These are phyloP conservation scores for Macrophya annulata DNA, from an alignment of 2,888 invertebrate genomes.

Conservation along the genomic window DNA sequence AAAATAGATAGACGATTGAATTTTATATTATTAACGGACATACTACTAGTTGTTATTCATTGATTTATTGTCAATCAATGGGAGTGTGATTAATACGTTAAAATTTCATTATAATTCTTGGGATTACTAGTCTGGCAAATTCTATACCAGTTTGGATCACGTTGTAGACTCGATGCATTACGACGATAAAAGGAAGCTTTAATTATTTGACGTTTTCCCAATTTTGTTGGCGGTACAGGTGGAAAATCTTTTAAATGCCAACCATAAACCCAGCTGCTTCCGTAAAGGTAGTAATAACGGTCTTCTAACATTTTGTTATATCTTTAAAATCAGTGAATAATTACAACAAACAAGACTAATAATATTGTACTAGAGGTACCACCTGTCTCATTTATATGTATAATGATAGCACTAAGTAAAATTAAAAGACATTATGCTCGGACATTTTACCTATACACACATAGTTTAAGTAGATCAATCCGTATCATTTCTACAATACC, in stretches of 20 bases:
- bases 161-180: slow-evolving; percentile 68
- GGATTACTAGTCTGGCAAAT: slow-evolving; percentile 65
- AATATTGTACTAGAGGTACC: background rate
- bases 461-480: background rate
- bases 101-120: slow-evolving; percentile 68
- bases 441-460: background rate
- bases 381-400: background rate
- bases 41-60: background rate
- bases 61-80: background rate
- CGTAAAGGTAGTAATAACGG: slow-evolving; percentile 73
- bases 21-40: background rate
- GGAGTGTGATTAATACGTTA: slow-evolving; percentile 60
- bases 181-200: slow-evolving; percentile 69
- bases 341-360: background rate
- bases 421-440: background rate
- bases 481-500: slow-evolving; percentile 63
- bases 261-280: slow-evolving; percentile 73
- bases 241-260: slow-evolving; percentile 73
- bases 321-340: slow-evolving; percentile 57
- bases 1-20: background rate
- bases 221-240: slow-evolving; percentile 60
- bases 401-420: background rate
- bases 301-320: slow-evolving; percentile 71
- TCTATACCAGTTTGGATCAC: slow-evolving; percentile 69
- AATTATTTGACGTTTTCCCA: slow-evolving; percentile 65